Conservation (phyloP, 2,797 vertebrate species). For the Phoebastria nigripes region DNA sequence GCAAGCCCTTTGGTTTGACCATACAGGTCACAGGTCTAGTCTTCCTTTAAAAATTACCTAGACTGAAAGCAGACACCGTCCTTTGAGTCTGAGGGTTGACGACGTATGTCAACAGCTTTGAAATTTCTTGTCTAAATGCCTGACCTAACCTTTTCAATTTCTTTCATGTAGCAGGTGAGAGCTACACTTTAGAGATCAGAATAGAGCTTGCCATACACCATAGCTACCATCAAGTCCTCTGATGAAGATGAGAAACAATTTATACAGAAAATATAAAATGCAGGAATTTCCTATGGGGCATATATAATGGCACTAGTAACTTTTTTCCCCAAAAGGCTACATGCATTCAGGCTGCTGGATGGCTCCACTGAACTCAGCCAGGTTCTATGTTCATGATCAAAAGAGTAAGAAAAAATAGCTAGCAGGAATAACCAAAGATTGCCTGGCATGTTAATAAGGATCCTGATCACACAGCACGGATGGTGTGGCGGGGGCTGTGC, state of each 20-base stretch:
- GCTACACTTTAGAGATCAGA: neutral
- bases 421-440: conserved; percentile 6
- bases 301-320: neutral
- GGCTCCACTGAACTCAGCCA: neutral
- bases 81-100: neutral
- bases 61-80: neutral
- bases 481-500: neutral
- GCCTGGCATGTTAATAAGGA: neutral
- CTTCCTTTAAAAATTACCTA: neutral
- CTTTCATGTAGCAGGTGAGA: neutral
- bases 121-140: neutral
- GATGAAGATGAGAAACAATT: neutral
- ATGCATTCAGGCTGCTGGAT: neutral
- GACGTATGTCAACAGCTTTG: neutral
- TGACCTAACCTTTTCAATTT: neutral
- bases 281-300: neutral
- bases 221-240: neutral
- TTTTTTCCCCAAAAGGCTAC: neutral
- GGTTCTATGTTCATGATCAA: neutral
- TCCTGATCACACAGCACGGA: conserved; percentile 7
- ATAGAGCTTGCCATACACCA: neutral
- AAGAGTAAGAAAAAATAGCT: neutral
- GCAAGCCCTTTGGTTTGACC: neutral
- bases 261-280: neutral
- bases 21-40: neutral